Percentiles rank a stretch among this genome's conserved stretches.
These are phyloP conservation scores for Carlito syrichta DNA, from an alignment of 2,113 vertebrate genomes.

Conservation along the genomic window DNA sequence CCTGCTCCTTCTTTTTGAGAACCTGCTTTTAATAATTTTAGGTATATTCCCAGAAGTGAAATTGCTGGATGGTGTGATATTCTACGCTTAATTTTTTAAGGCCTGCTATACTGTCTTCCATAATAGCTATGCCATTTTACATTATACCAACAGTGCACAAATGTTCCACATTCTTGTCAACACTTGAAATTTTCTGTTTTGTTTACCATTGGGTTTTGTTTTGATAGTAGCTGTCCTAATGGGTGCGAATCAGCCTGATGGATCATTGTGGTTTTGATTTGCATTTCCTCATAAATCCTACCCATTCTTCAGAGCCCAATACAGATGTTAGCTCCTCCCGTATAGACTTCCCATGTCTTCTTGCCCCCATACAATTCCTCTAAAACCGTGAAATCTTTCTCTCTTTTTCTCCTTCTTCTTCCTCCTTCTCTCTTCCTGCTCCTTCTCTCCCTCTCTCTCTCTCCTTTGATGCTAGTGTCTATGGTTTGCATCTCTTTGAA, in stretches of 20 bases:
- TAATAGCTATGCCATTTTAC: neutral
- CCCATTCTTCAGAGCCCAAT: neutral
- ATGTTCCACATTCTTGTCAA: neutral
- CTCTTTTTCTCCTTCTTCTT: neutral
- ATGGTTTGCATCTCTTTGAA: neutral
- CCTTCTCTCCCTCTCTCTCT: neutral
- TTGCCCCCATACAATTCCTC: neutral
- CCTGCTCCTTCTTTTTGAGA: neutral
- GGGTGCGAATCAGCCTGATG: neutral
- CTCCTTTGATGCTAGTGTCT: neutral
- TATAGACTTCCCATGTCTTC: neutral
- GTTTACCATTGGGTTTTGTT: neutral
- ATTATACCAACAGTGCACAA: neutral
- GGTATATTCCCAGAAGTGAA: neutral
- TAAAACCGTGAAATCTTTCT: neutral
- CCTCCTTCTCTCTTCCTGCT: neutral
- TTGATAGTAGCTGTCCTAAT: neutral
- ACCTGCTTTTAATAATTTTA: neutral
- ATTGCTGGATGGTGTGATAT: neutral
- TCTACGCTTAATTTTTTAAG: neutral
- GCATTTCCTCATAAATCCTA: neutral
- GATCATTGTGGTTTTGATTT: neutral
- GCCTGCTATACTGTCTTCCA: neutral
- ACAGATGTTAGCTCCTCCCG: neutral
- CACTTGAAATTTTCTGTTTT: neutral